phyloP scores from a whole-genome alignment of 2,113 vertebrate species.

The Rhinolophus ferrumequinum region DNA sequence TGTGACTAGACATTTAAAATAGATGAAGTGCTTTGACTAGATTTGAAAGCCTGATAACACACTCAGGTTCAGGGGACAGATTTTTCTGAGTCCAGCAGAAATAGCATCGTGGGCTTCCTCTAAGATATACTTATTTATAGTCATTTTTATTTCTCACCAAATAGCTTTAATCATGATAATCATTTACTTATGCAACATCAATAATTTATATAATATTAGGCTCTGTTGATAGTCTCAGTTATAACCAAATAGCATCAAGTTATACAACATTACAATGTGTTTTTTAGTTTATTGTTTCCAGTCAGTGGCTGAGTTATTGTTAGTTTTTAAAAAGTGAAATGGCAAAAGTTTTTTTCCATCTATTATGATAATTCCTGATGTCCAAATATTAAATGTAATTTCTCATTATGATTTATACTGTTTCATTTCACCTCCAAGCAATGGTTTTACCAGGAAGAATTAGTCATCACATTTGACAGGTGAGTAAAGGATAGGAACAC shows the following conservation, averaged over 20 bases:
- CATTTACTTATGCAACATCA: background rate
- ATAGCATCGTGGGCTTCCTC: background rate
- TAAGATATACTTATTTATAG: background rate
- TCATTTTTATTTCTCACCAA: constrained; percentile 28
- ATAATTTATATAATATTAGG: constrained; percentile 22
- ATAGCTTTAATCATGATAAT: background rate
- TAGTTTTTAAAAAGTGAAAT: background rate
- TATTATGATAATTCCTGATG: background rate
- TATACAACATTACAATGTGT: background rate
- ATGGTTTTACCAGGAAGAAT: background rate
- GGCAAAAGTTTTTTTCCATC: background rate
- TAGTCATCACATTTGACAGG: background rate
- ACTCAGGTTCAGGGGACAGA: background rate
- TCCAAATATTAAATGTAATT: background rate
- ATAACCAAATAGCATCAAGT: background rate
- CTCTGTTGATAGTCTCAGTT: constrained; percentile 20
- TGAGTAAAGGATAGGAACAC: background rate
- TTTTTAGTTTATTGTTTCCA: background rate
- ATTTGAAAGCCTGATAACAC: background rate
- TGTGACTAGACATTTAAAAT: background rate
- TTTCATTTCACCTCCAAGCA: background rate
- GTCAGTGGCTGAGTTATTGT: background rate
- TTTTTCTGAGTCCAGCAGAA: background rate
- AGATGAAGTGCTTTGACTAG: background rate
- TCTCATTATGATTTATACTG: background rate